Evolutionary conservation across 2,113 vertebrate species (phyloP), one percentile per base, ranked within the genome.

Genomic region (Sciurus niger): DNA sequence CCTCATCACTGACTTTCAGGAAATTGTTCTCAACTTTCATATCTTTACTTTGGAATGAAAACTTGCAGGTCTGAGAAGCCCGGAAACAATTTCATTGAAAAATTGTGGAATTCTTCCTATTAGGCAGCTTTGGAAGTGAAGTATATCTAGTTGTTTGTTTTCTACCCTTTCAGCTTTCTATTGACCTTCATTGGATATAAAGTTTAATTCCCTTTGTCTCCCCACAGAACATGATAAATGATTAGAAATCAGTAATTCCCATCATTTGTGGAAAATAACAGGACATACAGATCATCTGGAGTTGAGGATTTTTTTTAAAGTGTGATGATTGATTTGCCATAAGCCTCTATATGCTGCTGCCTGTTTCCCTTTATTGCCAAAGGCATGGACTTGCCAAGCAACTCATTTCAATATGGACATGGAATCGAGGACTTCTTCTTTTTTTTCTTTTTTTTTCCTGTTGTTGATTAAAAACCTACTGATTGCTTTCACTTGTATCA

Each of bases 1-100:
- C 46, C 89, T 97, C 68, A 94, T 92, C 78, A 82, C 94, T 96
- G 95, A 96, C 90, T 96, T 90, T 97, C 96, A 96, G 96, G 68
- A 96, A 97, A 95, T 92, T 86, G 53, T 60, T 68, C 70, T 96
- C 95, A 96, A 92, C 89, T 94, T 93, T 94, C 63, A 70, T 83
- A 89, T 90, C 76, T 95, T 90, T 80, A 55, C 34, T 95, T 89
- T 53, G 68, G 51, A 89, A 84, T 93, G 84, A 87, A 89, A 96
- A 89, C 78, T 92, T 95, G 82, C 88, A 92, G 74, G 30, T 76
- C 82, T 77, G 80, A 93, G 87, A 95, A 92, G 14, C 4, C 48
- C 88, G 43, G 89, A 96, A 95, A 92, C 84, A 95, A 93, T 97
- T 96, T 96, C 73, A 67, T 5, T 63, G 92, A 93, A 89, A 85